Evolutionary conservation across 1,140 invertebrate species (phyloP).

Genomic region (Bombus confusus): DNA sequence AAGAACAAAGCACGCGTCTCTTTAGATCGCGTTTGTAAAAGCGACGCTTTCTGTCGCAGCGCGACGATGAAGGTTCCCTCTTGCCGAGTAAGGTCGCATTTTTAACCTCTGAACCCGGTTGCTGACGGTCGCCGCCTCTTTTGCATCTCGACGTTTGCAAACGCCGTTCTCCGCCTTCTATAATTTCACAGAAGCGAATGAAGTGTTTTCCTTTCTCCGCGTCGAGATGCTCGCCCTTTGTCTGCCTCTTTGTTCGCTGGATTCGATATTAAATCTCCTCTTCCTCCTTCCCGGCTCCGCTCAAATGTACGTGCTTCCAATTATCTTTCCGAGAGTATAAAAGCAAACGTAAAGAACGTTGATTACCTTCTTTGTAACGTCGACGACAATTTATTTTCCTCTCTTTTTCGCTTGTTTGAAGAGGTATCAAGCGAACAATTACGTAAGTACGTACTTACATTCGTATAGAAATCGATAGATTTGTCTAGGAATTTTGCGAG

Average conservation of each 20-base stretch:
- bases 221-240: conserved; percentile 39
- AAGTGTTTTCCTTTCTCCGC: conserved; percentile 51
- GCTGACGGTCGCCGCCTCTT: conserved; percentile 28
- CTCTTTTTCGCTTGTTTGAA: not conserved
- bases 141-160: conserved; percentile 45
- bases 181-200: conserved; percentile 37
- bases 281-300: too few relatives aligned
- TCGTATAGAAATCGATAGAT: not conserved
- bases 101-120: conserved; percentile 48
- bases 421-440: not conserved
- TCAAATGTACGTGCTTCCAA: not conserved
- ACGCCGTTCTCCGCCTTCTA: conserved; percentile 24
- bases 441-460: not conserved
- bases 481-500: not conserved
- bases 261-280: not conserved
- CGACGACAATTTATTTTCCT: not conserved
- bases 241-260: conserved; percentile 21
- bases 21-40: conserved; percentile 10
- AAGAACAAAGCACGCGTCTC: not conserved
- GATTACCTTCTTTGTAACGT: not conserved
- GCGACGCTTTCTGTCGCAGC: not conserved
- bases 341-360: not conserved
- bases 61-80: not conserved
- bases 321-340: not conserved
- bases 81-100: conserved; percentile 44